Evolutionary conservation across 2,113 vertebrate genomes (phyloP).

Genomic region (Galemys pyrenaicus): DNA sequence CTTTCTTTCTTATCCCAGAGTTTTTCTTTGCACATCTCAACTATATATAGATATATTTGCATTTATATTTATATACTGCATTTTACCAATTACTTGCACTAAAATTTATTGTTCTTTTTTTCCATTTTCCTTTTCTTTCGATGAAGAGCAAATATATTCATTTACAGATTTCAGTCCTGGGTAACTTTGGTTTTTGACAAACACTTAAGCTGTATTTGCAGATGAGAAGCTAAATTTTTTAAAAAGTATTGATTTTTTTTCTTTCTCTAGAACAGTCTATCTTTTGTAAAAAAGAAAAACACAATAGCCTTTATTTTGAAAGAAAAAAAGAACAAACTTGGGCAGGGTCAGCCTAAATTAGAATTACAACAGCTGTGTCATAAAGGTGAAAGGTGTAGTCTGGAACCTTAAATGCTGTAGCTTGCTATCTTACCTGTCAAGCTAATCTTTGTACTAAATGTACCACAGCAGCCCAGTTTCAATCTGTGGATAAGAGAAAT

Average conservation of each 20-base stretch:
- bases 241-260: neutral
- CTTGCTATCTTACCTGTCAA: neutral
- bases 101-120: neutral
- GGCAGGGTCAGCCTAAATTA: neutral
- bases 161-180: neutral
- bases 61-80: neutral
- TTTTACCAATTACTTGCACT: neutral
- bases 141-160: neutral
- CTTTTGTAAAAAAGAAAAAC: neutral
- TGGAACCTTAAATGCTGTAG: neutral
- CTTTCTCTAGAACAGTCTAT: neutral
- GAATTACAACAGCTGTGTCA: neutral
- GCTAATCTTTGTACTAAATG: neutral
- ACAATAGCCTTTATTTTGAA: neutral
- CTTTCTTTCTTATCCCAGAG: neutral
- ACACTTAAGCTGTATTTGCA: neutral
- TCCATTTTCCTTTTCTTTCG: neutral
- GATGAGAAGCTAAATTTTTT: constrained; percentile 17
- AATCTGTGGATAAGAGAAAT: neutral
- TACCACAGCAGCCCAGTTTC: neutral
- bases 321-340: neutral
- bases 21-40: neutral
- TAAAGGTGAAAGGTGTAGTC: neutral
- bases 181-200: neutral
- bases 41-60: neutral